These are phyloP conservation scores for Vollenhovia emeryi DNA, from an alignment of 1,140 invertebrate genomes.

Conservation along the genomic window DNA sequence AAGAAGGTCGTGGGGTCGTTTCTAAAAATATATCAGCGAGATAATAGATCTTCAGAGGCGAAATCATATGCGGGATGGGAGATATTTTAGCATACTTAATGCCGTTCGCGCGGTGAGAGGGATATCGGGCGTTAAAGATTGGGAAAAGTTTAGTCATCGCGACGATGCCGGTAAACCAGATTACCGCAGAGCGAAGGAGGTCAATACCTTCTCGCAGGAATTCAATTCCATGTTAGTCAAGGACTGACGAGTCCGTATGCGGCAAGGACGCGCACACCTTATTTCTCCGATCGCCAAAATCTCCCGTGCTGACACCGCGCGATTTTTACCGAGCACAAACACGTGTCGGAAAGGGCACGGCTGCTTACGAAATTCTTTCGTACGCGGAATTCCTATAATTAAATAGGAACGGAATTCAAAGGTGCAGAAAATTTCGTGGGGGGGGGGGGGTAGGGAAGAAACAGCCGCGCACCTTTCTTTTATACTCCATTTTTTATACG, in stretches of 20 bases:
- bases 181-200: not conserved
- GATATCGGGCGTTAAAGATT: slow-evolving; percentile 13
- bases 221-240: slow-evolving; percentile 49
- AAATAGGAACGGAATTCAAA: not conserved
- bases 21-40: slow-evolving; percentile 14
- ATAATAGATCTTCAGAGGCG: slow-evolving; percentile 25
- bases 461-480: not conserved
- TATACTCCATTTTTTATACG: no score
- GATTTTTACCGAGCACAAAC: not conserved
- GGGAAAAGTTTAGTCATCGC: slow-evolving; percentile 55
- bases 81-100: slow-evolving; percentile 30
- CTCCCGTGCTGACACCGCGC: no score
- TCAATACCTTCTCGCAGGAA: slow-evolving; percentile 57
- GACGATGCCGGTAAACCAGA: not conserved
- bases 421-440: no score
- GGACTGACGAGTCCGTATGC: slow-evolving; percentile 26
- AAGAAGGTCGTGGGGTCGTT: not conserved
- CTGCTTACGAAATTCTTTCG: not conserved
- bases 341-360: slow-evolving; percentile 21
- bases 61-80: not conserved
- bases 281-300: slow-evolving; percentile 25
- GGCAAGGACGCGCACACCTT: slow-evolving; percentile 51
- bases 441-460: no score
- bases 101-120: slow-evolving; percentile 26
- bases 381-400: not conserved